Evolutionary conservation across 2,888 invertebrate species (phyloP), one percentile per base, ranked within the genome.

Genomic region (Drosophila imparisetae): DNA sequence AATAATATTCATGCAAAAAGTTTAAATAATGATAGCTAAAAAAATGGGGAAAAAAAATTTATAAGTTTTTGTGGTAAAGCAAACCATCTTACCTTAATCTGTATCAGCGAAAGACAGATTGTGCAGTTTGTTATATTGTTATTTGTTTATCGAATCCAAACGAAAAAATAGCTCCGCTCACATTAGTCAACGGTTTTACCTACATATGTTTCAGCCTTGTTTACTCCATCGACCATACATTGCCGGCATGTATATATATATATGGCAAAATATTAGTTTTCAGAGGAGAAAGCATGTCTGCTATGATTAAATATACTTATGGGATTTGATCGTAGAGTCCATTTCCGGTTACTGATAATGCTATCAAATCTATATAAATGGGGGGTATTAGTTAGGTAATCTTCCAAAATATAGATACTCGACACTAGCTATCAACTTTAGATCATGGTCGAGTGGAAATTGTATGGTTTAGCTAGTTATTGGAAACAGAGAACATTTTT

Each of bases 241-340:
- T 27, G 27, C 4, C n/a, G 2, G 32, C 7, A 59, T n/a, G 10
- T 24, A 5, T 24, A 24, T 45, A 24, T 24, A 15, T 45, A 27
- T 30, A 29, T 29, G 50, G 30, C 30, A 27, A n/a, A 1, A 15
- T 32, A 24, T 40, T 21, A 40, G 27, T n/a, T 40, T 18, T 24
- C 27, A 27, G n/a, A 15, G 15, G 8, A 40, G 27, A 24, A 40
- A 18, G 24, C n/a, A 29, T 55, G 38, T 29, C 27, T 7, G n/a
- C n/a, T 24, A 11, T 7, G 49, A 57, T 45, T 55, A 55, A 42
- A 36, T 55, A n/a, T 18, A 30, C 29, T 55, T 61, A 21, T 34
- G 6, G 1, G 8, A 15, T 45, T 30, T 30, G 24, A 54, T 57
- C 34, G 11, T 24, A 21, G 38, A 59, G 54, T 70, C 4, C n/a